Conservation (phyloP, 2,113 vertebrate species). For the Stomatorhinus ivindoensis region DNA sequence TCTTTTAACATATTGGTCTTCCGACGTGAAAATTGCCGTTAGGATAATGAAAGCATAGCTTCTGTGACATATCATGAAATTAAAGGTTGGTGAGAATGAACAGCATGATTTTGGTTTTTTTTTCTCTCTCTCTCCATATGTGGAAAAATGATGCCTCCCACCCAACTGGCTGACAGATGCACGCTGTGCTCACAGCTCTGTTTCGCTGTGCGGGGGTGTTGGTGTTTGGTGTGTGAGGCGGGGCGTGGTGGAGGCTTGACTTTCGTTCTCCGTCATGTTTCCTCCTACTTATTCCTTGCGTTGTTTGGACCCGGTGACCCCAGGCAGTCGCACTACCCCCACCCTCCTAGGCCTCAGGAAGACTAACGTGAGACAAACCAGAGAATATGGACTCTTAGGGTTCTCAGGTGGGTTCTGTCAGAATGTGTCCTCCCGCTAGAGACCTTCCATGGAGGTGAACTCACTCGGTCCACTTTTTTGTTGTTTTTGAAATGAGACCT, state of each 20-base stretch:
- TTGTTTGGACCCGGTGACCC: constrained; percentile 1
- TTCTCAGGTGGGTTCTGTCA: not conserved
- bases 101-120: not conserved
- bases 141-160: not conserved
- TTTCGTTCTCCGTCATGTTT: not conserved
- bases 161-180: not conserved
- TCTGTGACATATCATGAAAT: not conserved
- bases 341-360: not conserved
- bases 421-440: not conserved
- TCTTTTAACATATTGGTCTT: not conserved
- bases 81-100: not conserved
- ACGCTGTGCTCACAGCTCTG: not conserved
- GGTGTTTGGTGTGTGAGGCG: not conserved
- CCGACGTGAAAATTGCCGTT: not conserved
- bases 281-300: not conserved
- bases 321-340: not conserved
- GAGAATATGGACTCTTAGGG: not conserved
- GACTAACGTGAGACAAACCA: not conserved
- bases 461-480: not conserved
- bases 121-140: not conserved
- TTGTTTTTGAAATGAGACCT: not conserved
- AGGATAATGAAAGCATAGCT: not conserved
- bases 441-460: not conserved
- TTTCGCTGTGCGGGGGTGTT: not conserved
- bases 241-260: not conserved